Evolutionary conservation across 2,113 vertebrate genomes (phyloP), one percentile per base, ranked within the genome.

Genomic region (Tychaedon coryphoeus): DNA sequence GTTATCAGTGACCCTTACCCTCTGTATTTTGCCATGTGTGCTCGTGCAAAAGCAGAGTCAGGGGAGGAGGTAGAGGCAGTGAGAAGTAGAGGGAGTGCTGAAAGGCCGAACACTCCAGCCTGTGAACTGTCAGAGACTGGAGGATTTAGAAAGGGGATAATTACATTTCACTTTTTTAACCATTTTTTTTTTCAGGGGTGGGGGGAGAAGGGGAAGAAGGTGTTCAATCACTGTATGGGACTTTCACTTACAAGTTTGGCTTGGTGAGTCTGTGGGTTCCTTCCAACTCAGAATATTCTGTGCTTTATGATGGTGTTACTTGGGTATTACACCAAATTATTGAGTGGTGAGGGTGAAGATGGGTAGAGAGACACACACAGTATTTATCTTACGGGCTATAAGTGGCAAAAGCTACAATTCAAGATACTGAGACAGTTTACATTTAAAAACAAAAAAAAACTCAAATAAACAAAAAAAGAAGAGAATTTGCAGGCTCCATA

Each of bases 11-110:
- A 28, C 12, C 7, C 28, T 75, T 78, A 42, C 5, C 14, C 1
- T 9, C 15, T 8, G 0, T 45, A 5, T 66, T 61, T 83, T 89
- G 23, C 33, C 6, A 0, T 38, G 6, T 9, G 2, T 53, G 12
- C 50, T 78, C 4, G 0, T 82, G 29, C 43, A 50, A 47, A 85
- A 67, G 14, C 38, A 9, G 42, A n/a, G 17, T 50, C 29, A 20
- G 69, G 24, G 28, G 18, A 47, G 15, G 29, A 47, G 10, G 22
- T 4, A 10, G 29, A 65, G 54, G 9, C 22, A 31, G 19, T 24
- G 58, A 45, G 42, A 26, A 9, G 42, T 45, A 47, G 40, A 54
- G 29, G 17, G 20, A 13, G 60, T 88, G 50, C 36, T 38, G 40
- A 43, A 56, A 77, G 28, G 22, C 34, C 9, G 16, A 33, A 40